Evolutionary conservation across 2,888 invertebrate genomes (phyloP), one percentile per base, ranked within the genome.

Genomic region (Cheiracanthium punctorium): DNA sequence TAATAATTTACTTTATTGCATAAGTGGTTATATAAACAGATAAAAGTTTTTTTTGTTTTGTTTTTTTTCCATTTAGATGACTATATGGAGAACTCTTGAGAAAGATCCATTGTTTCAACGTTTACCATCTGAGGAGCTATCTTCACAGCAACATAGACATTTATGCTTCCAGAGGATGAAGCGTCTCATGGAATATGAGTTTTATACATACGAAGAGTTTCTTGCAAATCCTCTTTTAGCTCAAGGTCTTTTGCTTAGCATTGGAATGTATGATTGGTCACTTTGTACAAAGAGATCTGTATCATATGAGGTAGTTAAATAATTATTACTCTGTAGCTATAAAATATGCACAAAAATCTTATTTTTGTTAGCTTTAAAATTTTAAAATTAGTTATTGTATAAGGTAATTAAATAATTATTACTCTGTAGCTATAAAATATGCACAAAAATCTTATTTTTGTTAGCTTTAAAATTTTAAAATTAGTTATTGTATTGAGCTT

Each of bases 21-120:
- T n/a, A n/a, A n/a, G n/a, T n/a, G n/a, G n/a, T n/a, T n/a, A n/a
- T n/a, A n/a, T n/a, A n/a, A n/a, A n/a, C n/a, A n/a, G n/a, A n/a
- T n/a, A n/a, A n/a, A n/a, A n/a, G n/a, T n/a, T n/a, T n/a, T n/a
- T n/a, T n/a, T n/a, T n/a, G n/a, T n/a, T n/a, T n/a, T n/a, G n/a
- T n/a, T n/a, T 71, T 72, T 72, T 76, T 17, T 43, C 37, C 24
- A 41, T 79, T 12, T 28, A 88, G 96, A 94, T 95, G 91, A 94
- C 94, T 91, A 93, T 97, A 90, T 96, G 96, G 95, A 93, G 94
- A n/a, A 94, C 94, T 0, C 91, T 97, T 90, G 95, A 96, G 90
- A 94, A 93, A 79, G 97, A 97, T 91, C 95, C 96, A 0, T 91
- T 96, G 20, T 97, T 96, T 91, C 94, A 95, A 12, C 94, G 81